Evolutionary conservation across 2,797 vertebrate species (phyloP).

Genomic region (Peromyscus aztecus): DNA sequence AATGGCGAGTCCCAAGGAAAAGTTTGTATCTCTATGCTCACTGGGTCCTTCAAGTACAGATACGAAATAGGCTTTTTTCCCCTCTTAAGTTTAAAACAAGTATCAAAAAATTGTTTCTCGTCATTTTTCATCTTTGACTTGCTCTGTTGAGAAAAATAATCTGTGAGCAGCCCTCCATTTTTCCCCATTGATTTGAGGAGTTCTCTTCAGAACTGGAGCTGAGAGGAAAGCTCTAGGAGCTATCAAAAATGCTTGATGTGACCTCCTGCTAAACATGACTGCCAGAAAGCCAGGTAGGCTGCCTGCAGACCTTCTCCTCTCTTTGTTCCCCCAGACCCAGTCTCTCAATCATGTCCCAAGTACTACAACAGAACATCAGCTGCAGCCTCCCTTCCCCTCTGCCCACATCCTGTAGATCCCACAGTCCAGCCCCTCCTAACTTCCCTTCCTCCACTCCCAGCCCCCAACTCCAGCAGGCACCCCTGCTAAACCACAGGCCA

Average conservation of each 20-base stretch:
- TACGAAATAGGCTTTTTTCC: neutral
- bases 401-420: neutral
- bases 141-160: neutral
- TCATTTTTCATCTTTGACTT: neutral
- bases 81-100: neutral
- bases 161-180: neutral
- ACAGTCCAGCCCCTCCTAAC: neutral
- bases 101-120: neutral
- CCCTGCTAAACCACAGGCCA: neutral
- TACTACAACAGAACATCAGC: too few relatives aligned
- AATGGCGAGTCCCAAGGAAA: neutral
- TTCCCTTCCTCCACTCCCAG: neutral
- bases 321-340: neutral
- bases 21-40: neutral
- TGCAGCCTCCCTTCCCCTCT: too few relatives aligned
- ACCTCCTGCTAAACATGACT: neutral
- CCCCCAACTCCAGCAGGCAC: neutral
- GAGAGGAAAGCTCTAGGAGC: neutral
- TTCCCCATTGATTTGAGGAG: neutral
- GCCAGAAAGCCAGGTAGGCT: too few relatives aligned
- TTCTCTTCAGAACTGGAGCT: neutral
- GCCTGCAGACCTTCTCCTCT: neutral
- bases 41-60: slow-evolving; percentile 3
- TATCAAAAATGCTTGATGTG: neutral
- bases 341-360: too few relatives aligned